Percentiles rank a stretch among this genome's conserved stretches.
These are phyloP conservation scores for Netta rufina DNA, from an alignment of 2,797 vertebrate species.

Conservation along the genomic window DNA sequence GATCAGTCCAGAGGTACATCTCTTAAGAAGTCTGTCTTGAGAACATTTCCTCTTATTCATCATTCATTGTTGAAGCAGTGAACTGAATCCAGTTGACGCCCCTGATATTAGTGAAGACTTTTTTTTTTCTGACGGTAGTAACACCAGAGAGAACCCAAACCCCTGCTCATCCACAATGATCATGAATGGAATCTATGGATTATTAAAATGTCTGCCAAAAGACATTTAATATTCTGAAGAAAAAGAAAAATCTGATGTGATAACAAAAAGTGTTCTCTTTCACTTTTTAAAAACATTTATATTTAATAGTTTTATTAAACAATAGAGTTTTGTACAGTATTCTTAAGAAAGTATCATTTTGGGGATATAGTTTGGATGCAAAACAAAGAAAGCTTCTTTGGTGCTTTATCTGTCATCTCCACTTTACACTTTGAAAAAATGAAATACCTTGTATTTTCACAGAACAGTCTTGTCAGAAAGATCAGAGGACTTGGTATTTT, in stretches of 20 bases:
- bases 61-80: background rate
- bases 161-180: background rate
- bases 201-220: background rate
- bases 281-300: background rate
- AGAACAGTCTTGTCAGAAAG: background rate
- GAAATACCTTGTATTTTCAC: background rate
- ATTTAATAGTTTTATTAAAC: background rate
- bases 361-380: background rate
- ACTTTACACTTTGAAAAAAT: background rate
- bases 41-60: background rate
- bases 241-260: background rate
- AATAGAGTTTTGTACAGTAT: accelerated
- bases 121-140: background rate
- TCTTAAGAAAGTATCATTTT: background rate
- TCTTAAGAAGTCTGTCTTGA: background rate
- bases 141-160: background rate
- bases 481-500: constrained; percentile 9
- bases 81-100: background rate
- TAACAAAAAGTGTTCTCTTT: background rate
- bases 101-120: background rate
- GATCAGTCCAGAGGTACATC: background rate
- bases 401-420: background rate
- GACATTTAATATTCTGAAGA: background rate
- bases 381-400: background rate
- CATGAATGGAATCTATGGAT: background rate